Conservation (phyloP, 2,888 invertebrate genomes). For the Cancer borealis region DNA sequence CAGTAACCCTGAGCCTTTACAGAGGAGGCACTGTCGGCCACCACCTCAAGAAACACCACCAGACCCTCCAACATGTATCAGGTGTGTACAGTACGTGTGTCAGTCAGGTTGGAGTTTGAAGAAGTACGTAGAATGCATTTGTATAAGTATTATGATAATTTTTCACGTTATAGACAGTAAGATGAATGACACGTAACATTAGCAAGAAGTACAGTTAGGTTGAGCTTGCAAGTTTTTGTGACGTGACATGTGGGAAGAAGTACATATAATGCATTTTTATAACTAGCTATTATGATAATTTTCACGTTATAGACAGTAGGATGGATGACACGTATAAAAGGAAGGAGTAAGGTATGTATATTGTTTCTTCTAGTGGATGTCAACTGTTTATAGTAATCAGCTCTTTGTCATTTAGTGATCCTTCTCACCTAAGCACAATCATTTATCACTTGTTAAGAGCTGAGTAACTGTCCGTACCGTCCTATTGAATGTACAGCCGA, state of each 20-base stretch:
- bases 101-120: neutral
- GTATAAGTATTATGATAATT: neutral
- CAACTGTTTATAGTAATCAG: neutral
- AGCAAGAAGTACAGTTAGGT: neutral
- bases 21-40: constrained; percentile 30
- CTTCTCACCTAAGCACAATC: too few relatives aligned
- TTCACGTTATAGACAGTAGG: neutral
- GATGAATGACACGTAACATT: neutral
- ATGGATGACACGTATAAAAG: neutral
- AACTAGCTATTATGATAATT: neutral
- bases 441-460: neutral
- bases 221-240: too few relatives aligned
- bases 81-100: neutral
- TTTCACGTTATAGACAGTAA: neutral
- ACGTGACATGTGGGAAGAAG: neutral
- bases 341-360: neutral
- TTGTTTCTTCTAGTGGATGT: neutral
- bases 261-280: neutral
- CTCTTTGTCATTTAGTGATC: neutral
- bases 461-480: neutral
- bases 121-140: neutral
- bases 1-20: constrained; percentile 8
- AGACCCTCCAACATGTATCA: neutral
- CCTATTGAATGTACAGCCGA: neutral
- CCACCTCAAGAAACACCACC: neutral